A percentile compares a stretch with the other conserved stretches of the same genome.
Conservation (phyloP, 2,113 vertebrate species). For the Trematomus loennbergii region DNA sequence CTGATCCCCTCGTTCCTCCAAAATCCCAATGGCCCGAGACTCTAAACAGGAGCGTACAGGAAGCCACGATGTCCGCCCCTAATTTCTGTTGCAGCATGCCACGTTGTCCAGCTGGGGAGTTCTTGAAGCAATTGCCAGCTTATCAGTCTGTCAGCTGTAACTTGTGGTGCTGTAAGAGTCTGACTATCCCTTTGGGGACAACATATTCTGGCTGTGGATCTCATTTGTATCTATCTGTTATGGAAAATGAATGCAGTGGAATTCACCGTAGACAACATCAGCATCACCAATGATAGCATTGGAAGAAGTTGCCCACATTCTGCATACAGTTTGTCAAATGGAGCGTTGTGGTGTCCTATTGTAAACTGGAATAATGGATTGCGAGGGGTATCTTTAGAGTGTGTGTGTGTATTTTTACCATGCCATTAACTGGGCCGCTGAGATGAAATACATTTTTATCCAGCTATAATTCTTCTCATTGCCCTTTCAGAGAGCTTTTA, state of each 20-base stretch:
- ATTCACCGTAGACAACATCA: slow-evolving; percentile 14
- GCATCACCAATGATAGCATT: slow-evolving; percentile 15
- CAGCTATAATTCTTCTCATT: slow-evolving; percentile 23
- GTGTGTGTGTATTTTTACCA: neutral
- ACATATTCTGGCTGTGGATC: slow-evolving; percentile 39
- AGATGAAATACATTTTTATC: slow-evolving; percentile 49
- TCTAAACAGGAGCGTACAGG: slow-evolving; percentile 50
- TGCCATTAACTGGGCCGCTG: slow-evolving; percentile 5
- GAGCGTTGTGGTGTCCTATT: slow-evolving; percentile 8
- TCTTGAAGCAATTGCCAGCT: slow-evolving; percentile 29
- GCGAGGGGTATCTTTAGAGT: slow-evolving; percentile 1
- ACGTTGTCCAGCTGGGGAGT: slow-evolving; percentile 60
- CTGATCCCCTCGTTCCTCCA: slow-evolving; percentile 42
- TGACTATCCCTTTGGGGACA: slow-evolving; percentile 33
- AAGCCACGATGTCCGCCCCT: slow-evolving; percentile 47
- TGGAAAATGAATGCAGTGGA: slow-evolving; percentile 37
- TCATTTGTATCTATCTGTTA: slow-evolving; percentile 34
- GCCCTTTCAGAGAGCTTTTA: slow-evolving; percentile 13
- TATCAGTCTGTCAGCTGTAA: slow-evolving; percentile 45
- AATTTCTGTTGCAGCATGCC: slow-evolving; percentile 52
- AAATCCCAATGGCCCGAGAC: slow-evolving; percentile 26
- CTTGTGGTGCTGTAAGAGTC: slow-evolving; percentile 40
- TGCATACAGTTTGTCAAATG: slow-evolving; percentile 8
- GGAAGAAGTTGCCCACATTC: slow-evolving; percentile 26
- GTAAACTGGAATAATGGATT: neutral